A percentile compares a stretch with the other conserved stretches of the same genome.
Evolutionary conservation across 2,113 vertebrate species (phyloP).

Genomic region (Narcine bancroftii): DNA sequence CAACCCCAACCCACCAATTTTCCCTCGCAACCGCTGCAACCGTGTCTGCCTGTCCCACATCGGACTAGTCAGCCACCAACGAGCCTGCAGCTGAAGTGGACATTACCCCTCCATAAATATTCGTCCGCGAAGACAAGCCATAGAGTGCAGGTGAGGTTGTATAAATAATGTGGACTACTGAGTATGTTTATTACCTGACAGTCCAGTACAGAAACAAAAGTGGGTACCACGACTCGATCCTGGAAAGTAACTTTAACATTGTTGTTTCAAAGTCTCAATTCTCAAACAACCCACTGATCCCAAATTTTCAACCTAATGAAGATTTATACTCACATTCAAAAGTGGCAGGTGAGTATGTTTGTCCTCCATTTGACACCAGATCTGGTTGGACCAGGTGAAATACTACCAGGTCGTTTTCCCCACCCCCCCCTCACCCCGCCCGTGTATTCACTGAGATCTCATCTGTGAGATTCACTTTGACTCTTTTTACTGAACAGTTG

Average conservation of each 20-base stretch:
- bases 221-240: neutral
- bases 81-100: too few species aligned
- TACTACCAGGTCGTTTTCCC: neutral
- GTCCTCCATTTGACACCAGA: neutral
- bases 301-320: neutral
- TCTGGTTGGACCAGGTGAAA: neutral
- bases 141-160: too few species aligned
- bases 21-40: too few species aligned
- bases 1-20: too few species aligned
- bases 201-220: neutral
- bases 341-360: neutral
- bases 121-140: too few species aligned
- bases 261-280: neutral
- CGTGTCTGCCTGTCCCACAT: too few species aligned
- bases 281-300: neutral
- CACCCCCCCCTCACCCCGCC: too few species aligned
- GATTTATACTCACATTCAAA: neutral
- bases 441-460: neutral
- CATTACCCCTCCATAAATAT: too few species aligned
- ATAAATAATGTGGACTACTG: neutral
- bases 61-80: too few species aligned
- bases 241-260: neutral
- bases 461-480: neutral
- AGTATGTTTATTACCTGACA: neutral
- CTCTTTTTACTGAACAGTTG: neutral